Evolutionary conservation across 2,797 vertebrate species (phyloP).

Genomic region (Chelonia mydas): DNA sequence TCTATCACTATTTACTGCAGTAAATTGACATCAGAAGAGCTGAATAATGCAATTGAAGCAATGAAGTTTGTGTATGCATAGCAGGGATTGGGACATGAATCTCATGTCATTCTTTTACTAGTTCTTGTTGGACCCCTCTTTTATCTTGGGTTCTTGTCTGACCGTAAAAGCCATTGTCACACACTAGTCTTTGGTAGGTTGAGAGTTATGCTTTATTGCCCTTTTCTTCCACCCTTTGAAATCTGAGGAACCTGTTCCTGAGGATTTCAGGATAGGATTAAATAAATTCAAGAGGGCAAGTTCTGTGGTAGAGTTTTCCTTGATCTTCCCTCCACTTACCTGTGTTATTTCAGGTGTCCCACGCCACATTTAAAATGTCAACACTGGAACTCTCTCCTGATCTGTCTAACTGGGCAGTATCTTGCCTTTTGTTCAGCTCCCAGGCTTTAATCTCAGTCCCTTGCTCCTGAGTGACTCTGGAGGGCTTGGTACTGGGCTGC

Average conservation of each 20-base stretch:
- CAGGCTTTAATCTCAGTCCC: not conserved
- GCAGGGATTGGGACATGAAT: not conserved
- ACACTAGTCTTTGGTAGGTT: not conserved
- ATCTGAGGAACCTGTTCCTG: not conserved
- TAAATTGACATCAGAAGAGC: not conserved
- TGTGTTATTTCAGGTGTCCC: not conserved
- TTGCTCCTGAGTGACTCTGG: accelerated
- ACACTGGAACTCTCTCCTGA: not conserved
- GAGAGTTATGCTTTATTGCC: accelerated
- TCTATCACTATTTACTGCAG: slow-evolving; percentile 9
- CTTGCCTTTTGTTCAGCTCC: not conserved
- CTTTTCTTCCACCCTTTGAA: not conserved
- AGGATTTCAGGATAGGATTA: not conserved
- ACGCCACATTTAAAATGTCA: not conserved
- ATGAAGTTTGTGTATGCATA: not conserved
- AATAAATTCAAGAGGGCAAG: not conserved
- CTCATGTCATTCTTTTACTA: slow-evolving; percentile 5
- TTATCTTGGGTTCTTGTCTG: not conserved
- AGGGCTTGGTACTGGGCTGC: not conserved
- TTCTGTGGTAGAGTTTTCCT: not conserved
- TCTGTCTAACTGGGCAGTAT: not conserved
- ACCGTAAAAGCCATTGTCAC: accelerated
- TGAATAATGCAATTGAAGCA: not conserved
- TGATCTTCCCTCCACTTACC: not conserved
- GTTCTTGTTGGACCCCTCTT: not conserved